Base-by-base conservation (phyloP, 2,888 invertebrate species). In the Eristalis arbustorum region DNA sequence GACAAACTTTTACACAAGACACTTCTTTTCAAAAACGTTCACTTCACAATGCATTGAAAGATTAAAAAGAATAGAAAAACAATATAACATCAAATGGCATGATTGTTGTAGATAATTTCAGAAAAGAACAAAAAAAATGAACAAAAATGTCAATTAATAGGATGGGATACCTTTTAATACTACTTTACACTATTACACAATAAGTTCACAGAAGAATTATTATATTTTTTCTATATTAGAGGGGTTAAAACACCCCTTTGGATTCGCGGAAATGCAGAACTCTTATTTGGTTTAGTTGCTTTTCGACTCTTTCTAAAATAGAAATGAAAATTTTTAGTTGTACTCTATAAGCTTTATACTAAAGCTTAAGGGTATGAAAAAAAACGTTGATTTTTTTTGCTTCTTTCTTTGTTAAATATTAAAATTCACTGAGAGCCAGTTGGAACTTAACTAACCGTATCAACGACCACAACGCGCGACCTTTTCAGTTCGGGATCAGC, bases 401-500 rank as follows among this genome's bases (percentile, higher is more conserved):
- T 62, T 14, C 62, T 69, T 57, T 28, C 25, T 75, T 74, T 66
- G 40, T 71, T 71, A 37, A 66, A 79, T 71, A 42, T 72, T 68
- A 68, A 67, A 80, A 61, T 77, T 67, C 82, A 68, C 13, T 64
- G 42, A 40, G 37, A 25, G 63, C 49, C 61, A 59, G 57, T 66
- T 40, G 49, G 31, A 34, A 25, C 63, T 74, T 22, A 84, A 84
- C 88, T 83, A 88, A 88, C 88, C 88, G 88, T 83, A 88, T 84
- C 79, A 84, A 88, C 83, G 82, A 88, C 81, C 74, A 88, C 73
- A 88, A 84, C 88, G 88, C 90, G 90, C 90, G 90, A 90, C 90
- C 90, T 90, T 89, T 88, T 89, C 88, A 89, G 75, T 88, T 89
- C 90, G 89, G 89, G 89, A 89, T 89, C 90, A 89, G 90, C 89